A percentile compares a stretch with the other conserved stretches of the same genome.
These are phyloP conservation scores for Nesogale talazaci DNA, from an alignment of 2,113 vertebrate species.

Conservation along the genomic window DNA sequence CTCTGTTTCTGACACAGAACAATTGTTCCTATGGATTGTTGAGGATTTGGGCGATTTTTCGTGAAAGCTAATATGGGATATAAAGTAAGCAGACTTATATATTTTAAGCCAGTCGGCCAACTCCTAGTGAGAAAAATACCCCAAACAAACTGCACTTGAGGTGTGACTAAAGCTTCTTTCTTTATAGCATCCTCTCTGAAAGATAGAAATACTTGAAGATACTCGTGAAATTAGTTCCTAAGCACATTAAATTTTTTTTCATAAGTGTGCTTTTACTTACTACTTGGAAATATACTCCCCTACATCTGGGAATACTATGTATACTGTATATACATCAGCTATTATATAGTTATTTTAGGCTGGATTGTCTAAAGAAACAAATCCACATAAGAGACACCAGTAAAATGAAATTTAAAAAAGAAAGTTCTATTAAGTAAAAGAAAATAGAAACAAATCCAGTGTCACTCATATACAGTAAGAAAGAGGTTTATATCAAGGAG, in stretches of 20 bases:
- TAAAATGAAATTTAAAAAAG: no score
- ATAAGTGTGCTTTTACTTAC: background rate
- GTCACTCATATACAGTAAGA: no score
- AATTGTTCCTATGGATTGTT: conserved; percentile 21
- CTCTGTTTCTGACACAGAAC: conserved; percentile 24
- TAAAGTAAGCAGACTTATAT: conserved; percentile 18
- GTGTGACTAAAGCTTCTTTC: background rate
- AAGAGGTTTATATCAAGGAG: no score
- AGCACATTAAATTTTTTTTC: background rate
- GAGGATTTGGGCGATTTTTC: conserved; percentile 29
- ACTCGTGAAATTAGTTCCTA: conserved; percentile 31
- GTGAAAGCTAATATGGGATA: conserved; percentile 25
- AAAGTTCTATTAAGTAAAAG: no score
- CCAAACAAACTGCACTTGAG: background rate
- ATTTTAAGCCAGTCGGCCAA: conserved; percentile 1
- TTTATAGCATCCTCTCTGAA: background rate
- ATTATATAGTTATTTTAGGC: background rate
- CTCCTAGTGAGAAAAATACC: background rate
- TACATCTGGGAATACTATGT: background rate
- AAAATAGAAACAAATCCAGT: no score
- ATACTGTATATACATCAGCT: background rate
- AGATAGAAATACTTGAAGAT: background rate
- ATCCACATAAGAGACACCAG: no score
- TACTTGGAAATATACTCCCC: background rate
- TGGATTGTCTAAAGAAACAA: no score